Conservation (phyloP, 2,888 invertebrate species). For the Scaptomyza polygonia region DNA sequence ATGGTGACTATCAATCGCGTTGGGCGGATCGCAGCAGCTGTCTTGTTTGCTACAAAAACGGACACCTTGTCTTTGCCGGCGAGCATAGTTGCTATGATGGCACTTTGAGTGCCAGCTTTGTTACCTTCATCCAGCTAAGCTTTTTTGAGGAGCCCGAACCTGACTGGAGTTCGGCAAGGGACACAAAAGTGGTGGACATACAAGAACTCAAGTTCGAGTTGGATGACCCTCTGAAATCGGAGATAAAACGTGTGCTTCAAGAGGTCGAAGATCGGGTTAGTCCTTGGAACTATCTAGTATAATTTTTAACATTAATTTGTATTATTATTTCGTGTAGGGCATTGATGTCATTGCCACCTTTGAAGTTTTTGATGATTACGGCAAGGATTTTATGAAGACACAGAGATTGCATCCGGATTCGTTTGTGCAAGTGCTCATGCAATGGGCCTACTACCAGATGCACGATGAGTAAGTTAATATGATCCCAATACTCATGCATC, state of each 20-base stretch:
- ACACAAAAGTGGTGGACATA: conserved; percentile 67
- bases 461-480: conserved; percentile 82
- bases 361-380: conserved; percentile 85
- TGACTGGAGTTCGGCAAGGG: conserved; percentile 76
- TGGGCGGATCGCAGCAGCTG: conserved; percentile 87
- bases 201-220: conserved; percentile 85
- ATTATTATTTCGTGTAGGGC: conserved; percentile 60
- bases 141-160: conserved; percentile 81
- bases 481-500: not conserved
- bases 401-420: conserved; percentile 87
- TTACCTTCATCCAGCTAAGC: conserved; percentile 81
- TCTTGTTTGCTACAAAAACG: conserved; percentile 85
- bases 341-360: conserved; percentile 82
- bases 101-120: conserved; percentile 82
- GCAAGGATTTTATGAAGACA: conserved; percentile 85
- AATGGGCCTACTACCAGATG: conserved; percentile 86
- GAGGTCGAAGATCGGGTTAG: conserved; percentile 82
- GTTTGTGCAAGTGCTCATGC: conserved; percentile 86
- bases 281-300: not conserved
- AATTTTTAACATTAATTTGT: fast-evolving
- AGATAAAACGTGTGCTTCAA: conserved; percentile 84
- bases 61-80: conserved; percentile 85
- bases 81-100: conserved; percentile 85
- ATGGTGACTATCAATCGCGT: conserved; percentile 85
- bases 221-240: conserved; percentile 83